Conservation (phyloP, 2,888 invertebrate species). For the Cantharis rufa region DNA sequence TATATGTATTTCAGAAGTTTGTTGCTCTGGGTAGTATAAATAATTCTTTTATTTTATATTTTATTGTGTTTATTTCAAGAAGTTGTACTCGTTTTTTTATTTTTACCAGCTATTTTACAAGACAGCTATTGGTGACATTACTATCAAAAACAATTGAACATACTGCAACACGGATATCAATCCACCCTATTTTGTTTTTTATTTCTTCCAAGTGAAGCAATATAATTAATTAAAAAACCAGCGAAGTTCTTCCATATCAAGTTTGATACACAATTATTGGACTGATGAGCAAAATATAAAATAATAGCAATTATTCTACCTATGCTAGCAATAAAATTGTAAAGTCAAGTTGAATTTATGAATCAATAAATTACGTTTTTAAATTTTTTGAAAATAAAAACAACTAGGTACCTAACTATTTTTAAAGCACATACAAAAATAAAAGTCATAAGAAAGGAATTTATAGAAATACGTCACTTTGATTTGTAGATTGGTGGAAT, state of each 20-base stretch:
- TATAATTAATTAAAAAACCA: too few relatives aligned
- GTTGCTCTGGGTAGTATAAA: not conserved
- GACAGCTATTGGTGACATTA: not conserved
- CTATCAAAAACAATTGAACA: not conserved
- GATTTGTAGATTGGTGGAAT: slow-evolving; percentile 31
- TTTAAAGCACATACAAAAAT: not conserved
- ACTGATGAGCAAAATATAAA: not conserved
- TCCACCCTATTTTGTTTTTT: too few relatives aligned
- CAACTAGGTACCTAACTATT: not conserved
- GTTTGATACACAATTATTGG: too few relatives aligned
- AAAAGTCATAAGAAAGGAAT: slow-evolving; percentile 15
- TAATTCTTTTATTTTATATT: not conserved
- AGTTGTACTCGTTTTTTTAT: not conserved
- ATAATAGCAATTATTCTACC: not conserved
- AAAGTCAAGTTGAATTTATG: not conserved
- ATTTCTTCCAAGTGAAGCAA: too few relatives aligned
- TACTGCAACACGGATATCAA: too few relatives aligned
- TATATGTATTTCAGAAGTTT: not conserved
- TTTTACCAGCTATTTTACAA: too few relatives aligned
- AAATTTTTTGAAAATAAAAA: not conserved
- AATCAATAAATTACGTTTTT: not conserved
- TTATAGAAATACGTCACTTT: slow-evolving; percentile 25
- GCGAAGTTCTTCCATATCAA: too few relatives aligned
- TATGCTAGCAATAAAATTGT: not conserved
- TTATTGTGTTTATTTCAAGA: not conserved